These are phyloP conservation scores for Trissonchulus latispiculum DNA, from an alignment of 2,888 invertebrate species.

Conservation along the genomic window DNA sequence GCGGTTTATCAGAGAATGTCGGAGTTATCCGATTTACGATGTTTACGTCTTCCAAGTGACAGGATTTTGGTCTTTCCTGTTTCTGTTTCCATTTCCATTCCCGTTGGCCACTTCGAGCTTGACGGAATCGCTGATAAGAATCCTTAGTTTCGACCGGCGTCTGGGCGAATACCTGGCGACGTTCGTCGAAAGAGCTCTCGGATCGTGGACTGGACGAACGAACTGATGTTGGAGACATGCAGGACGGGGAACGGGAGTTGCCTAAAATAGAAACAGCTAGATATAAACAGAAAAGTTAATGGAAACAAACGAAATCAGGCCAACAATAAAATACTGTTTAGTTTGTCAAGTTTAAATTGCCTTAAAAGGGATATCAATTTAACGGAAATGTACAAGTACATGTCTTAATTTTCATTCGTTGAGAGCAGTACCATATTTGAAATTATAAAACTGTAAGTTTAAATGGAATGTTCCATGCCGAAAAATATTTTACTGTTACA, in stretches of 20 bases:
- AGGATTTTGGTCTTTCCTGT: background rate
- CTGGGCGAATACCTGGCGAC: conserved; percentile 11
- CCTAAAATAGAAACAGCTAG: no score
- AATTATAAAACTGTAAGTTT: no score
- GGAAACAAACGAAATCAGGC: no score
- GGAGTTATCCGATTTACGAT: background rate
- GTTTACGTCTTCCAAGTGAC: background rate
- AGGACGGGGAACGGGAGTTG: background rate
- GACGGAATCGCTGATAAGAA: background rate
- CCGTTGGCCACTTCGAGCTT: background rate
- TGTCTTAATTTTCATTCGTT: no score
- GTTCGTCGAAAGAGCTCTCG: conserved; percentile 18
- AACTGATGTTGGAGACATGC: background rate
- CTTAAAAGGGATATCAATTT: no score
- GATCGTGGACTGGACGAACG: conserved; percentile 11
- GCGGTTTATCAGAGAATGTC: background rate
- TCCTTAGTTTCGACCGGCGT: background rate
- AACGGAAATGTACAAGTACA: no score
- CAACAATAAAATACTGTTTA: no score
- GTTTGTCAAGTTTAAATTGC: no score
- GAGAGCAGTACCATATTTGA: no score
- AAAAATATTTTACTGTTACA: no score
- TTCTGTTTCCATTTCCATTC: background rate
- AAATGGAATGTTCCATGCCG: no score
- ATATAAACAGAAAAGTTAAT: no score